phyloP scores from a whole-genome alignment of 2,113 vertebrate species.

The Arvicanthis niloticus region DNA sequence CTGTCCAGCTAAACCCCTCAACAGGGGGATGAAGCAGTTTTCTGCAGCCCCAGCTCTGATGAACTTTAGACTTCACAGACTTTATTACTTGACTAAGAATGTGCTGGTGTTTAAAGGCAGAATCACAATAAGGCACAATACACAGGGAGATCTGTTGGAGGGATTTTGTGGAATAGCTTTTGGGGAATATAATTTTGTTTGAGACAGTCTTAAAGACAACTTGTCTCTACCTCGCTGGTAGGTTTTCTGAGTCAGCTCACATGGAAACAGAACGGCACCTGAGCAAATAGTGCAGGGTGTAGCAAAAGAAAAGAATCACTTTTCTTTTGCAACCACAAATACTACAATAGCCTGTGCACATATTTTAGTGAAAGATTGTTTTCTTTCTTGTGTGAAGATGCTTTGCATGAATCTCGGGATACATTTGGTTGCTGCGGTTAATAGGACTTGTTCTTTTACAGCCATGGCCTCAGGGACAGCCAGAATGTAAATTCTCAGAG shows the following conservation, averaged over 20 bases:
- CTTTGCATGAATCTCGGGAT: constrained; percentile 82
- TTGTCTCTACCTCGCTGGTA: constrained; percentile 62
- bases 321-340: constrained; percentile 79
- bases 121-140: constrained; percentile 76
- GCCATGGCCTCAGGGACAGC: constrained; percentile 36
- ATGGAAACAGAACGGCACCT: constrained; percentile 85
- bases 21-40: constrained; percentile 68
- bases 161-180: constrained; percentile 64
- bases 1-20: constrained; percentile 78
- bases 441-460: constrained; percentile 59
- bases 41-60: constrained; percentile 78
- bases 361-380: constrained; percentile 80
- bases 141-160: constrained; percentile 71
- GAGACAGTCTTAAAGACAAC: constrained; percentile 68
- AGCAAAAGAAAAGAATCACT: constrained; percentile 74
- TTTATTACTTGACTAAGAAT: constrained; percentile 86
- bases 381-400: constrained; percentile 74
- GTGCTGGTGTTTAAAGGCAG: constrained; percentile 86
- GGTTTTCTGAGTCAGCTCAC: constrained; percentile 77
- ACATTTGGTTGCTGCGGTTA: constrained; percentile 65
- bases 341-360: constrained; percentile 77
- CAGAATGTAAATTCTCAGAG: constrained; percentile 47
- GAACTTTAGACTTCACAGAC: constrained; percentile 82
- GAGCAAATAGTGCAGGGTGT: constrained; percentile 85
- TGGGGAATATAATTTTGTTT: constrained; percentile 73